phyloP scores from a whole-genome alignment of 2,797 vertebrate species.

The Lagorchestes hirsutus region DNA sequence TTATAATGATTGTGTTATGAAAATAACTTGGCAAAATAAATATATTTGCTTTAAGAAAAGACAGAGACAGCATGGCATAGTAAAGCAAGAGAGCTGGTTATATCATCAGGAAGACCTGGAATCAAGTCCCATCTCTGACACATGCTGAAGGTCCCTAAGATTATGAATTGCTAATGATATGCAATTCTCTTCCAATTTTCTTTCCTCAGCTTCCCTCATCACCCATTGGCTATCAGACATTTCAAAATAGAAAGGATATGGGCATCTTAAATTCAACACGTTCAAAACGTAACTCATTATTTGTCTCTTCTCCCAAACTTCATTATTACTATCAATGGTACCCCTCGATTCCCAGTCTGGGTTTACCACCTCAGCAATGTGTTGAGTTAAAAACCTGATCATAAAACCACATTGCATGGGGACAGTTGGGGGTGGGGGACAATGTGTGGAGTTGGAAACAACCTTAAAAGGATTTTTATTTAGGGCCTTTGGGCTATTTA shows the following conservation, averaged over 20 bases:
- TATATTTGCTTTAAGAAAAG: background rate
- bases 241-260: background rate
- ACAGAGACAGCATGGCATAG: background rate
- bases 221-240: background rate
- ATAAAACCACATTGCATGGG: background rate
- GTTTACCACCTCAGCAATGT: background rate
- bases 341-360: background rate
- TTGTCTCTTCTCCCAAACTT: background rate
- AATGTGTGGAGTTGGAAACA: background rate
- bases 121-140: background rate
- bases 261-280: no score
- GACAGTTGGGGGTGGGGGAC: background rate
- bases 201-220: background rate
- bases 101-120: background rate
- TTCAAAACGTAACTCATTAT: background rate
- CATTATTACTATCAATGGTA: background rate
- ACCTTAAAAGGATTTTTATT: background rate
- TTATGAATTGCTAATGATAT: background rate
- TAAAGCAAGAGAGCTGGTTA: background rate
- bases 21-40: background rate
- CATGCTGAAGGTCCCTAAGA: background rate
- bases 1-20: background rate
- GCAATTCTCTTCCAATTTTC: background rate
- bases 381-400: background rate
- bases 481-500: background rate